Base-by-base conservation (phyloP, 2,113 vertebrate species). In the Entosphenus tridentatus region DNA sequence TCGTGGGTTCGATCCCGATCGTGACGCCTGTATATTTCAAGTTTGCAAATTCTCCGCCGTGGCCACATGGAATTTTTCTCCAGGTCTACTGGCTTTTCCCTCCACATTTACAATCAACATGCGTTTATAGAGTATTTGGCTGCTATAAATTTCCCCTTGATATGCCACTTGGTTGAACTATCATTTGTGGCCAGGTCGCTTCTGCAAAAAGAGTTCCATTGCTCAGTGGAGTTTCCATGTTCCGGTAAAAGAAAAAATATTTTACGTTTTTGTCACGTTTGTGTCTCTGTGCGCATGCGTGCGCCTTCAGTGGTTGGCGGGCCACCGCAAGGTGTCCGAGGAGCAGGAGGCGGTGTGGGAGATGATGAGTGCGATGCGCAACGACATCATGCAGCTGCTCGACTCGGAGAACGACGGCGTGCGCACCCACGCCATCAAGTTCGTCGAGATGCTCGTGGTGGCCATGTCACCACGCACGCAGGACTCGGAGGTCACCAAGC, bases 351-450 rank as follows among this genome's bases (percentile, higher is more conserved):
- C 88, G 1, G 95, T 87, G 76, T 96, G 92, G 90, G 86, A 92
- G 69, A 80, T 96, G 81, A 79, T 96, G 70, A 83, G 87, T 0
- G 81, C 86, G 76, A 93, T 96, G 87, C 86, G 87, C 54, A 80
- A 73, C 0, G 87, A 96, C 10, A 91, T 96, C 71, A 80, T 95
- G 73, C 77, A 80, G 8, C 72, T 85, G 69, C 76, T 96, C 69
- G 92, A 95, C 75, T 95, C 88, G 0, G 92, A 96, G 73, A 96
- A 96, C 0, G 90, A 96, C 0, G 92, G 92, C 1, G 77, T 96
- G 56, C 88, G 92, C 58, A 96, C 90, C 0, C 90, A 96, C 0
- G 87, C 89, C 73, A 91, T 96, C 78, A 96, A 96, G 72, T 96
- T 95, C 58, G 87, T 91, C 1, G 92, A 96, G 71, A 85, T 83